Evolutionary conservation across 1,140 invertebrate genomes (phyloP).

Genomic region (Pristionchus pacificus): DNA sequence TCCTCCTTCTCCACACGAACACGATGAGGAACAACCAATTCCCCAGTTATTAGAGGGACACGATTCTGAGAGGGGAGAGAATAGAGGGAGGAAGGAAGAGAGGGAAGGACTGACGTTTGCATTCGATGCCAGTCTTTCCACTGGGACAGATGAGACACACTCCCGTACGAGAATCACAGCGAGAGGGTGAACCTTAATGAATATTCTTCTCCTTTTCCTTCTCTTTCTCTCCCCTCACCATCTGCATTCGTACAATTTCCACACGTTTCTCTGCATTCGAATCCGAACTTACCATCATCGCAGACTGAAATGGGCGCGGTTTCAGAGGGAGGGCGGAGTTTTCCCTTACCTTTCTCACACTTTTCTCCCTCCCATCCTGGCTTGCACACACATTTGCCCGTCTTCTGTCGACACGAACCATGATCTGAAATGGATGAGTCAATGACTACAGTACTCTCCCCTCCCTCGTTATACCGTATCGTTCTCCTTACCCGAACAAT

Average conservation of each 20-base stretch:
- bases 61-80: no score
- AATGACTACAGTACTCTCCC: no score
- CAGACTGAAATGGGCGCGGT: constrained; percentile 46
- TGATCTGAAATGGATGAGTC: no score
- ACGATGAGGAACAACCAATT: constrained; percentile 37
- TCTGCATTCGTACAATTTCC: constrained; percentile 61
- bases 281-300: constrained; percentile 57
- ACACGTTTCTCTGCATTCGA: constrained; percentile 41
- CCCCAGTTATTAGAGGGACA: constrained; percentile 28
- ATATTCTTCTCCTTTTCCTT: constrained; percentile 36
- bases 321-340: not conserved
- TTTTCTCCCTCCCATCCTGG: constrained; percentile 63
- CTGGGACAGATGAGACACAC: constrained; percentile 17
- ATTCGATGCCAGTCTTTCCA: constrained; percentile 17
- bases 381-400: constrained; percentile 75
- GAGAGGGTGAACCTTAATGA: constrained; percentile 43
- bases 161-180: constrained; percentile 26
- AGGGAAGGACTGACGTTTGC: no score
- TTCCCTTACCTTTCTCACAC: constrained; percentile 45
- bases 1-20: constrained; percentile 45
- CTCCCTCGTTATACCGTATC: constrained; percentile 40
- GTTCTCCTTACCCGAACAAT: no score
- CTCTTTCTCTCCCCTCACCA: constrained; percentile 39
- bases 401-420: constrained; percentile 49
- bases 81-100: no score